Evolutionary conservation across 1,140 invertebrate genomes (phyloP).

Genomic region (Cydia amplana): DNA sequence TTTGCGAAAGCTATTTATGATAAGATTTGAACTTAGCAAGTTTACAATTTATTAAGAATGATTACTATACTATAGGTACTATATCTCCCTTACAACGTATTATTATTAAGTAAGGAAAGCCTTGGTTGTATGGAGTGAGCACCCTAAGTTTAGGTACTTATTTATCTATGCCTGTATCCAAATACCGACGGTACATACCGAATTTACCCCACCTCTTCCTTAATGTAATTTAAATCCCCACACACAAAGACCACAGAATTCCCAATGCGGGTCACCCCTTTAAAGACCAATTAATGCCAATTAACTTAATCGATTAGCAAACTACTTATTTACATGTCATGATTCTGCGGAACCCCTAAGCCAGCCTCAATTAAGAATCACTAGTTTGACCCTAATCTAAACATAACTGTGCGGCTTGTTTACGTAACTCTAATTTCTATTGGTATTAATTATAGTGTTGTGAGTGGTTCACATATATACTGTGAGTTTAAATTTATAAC

Average conservation of each 20-base stretch:
- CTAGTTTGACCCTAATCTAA: constrained; percentile 19
- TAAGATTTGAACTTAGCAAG: no score
- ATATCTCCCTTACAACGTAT: no score
- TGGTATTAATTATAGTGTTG: background rate
- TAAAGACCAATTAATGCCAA: background rate
- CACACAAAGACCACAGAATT: background rate
- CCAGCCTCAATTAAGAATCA: constrained; percentile 15
- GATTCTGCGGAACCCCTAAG: background rate
- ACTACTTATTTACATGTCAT: constrained; percentile 11
- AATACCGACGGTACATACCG: background rate
- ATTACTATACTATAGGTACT: no score
- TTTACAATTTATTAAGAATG: no score
- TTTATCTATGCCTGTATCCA: background rate
- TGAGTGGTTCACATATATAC: no score
- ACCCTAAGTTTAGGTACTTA: no score
- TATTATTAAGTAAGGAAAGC: no score
- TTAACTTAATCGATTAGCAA: constrained; percentile 11
- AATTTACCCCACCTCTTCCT: background rate
- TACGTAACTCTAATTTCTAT: constrained; percentile 12
- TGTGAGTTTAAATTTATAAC: no score
- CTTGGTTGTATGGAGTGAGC: no score
- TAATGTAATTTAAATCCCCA: background rate
- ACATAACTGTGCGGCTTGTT: background rate
- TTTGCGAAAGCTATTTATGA: no score
- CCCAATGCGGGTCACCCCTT: background rate